Evolutionary conservation across 2,113 vertebrate genomes (phyloP), one percentile per base, ranked within the genome.

Genomic region (Sylvia atricapilla): DNA sequence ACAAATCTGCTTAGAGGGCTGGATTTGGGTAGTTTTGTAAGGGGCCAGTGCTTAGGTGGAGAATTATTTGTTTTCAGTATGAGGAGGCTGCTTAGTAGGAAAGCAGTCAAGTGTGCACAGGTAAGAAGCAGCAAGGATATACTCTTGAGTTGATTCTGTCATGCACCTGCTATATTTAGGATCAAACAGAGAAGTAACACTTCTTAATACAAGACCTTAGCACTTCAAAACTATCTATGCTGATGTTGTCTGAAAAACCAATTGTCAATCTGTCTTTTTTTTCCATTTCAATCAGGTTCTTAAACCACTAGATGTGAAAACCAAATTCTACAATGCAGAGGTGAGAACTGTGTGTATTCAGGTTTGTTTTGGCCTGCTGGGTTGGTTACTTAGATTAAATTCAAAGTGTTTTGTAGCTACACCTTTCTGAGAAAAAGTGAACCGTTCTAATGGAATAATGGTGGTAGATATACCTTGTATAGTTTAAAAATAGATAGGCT

Each of bases 261-360:
- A 7, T 66, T 66, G 97, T 98, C 95, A 97, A 96, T 94, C 92
- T 98, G 43, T 98, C 95, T 97, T 98, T 97, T 97, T 98, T 97
- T 99, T 60, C 90, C 5, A 5, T 93, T 98, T 98, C 53, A 91
- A 98, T 94, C 98, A 99, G 99, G 99, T 99, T 90, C 98, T 99
- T 92, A 99, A 99, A 97, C 99, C 99, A 49, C 92, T 99, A 69
- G 99, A 99, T 92, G 99, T 99, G 95, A 99, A 99, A 98, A 99
- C 99, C 63, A 99, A 99, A 96, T 99, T 99, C 98, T 99, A 99
- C 98, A 99, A 99, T 53, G 99, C 99, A 14, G 99, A 99, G 98
- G 99, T 99, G 18, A 84, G 84, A 74, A 39, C 41, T 53, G 7
- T 78, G 25, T 83, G 47, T 67, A 22, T 87, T 66, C 55, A 27